These are phyloP conservation scores for Artibeus lituratus DNA, from an alignment of 2,797 vertebrate species.

Conservation along the genomic window DNA sequence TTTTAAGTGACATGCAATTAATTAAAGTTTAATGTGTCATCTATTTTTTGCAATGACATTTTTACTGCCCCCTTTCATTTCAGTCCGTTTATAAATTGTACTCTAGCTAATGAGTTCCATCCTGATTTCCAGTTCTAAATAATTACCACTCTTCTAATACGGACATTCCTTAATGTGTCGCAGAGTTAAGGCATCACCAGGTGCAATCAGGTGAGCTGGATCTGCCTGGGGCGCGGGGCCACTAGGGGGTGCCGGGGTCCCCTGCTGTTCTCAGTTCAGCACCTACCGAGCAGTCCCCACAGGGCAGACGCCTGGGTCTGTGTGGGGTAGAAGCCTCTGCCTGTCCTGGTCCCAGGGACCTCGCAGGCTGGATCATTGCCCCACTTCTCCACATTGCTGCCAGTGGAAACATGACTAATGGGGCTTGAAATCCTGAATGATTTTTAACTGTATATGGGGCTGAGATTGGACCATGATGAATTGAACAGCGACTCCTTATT, in stretches of 20 bases:
- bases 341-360: background rate
- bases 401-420: background rate
- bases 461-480: background rate
- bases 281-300: fast-evolving
- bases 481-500: background rate
- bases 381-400: background rate
- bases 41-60: conserved; percentile 70
- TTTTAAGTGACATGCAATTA: conserved; percentile 70
- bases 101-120: conserved; percentile 65
- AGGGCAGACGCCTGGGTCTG: background rate
- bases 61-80: conserved; percentile 68
- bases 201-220: background rate
- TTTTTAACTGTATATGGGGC: background rate
- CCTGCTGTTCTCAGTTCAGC: fast-evolving
- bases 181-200: background rate
- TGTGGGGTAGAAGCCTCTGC: background rate
- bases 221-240: fast-evolving
- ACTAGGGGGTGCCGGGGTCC: fast-evolving
- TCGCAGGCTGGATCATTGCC: background rate
- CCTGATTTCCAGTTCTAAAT: conserved; percentile 44
- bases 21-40: conserved; percentile 76
- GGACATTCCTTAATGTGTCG: background rate
- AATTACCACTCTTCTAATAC: conserved; percentile 23
- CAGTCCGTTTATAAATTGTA: conserved; percentile 63
- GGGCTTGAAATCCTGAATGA: background rate